Percentiles rank a stretch among this genome's conserved stretches.
Evolutionary conservation across 2,888 invertebrate genomes (phyloP).

Genomic region (Apodemia zela): DNA sequence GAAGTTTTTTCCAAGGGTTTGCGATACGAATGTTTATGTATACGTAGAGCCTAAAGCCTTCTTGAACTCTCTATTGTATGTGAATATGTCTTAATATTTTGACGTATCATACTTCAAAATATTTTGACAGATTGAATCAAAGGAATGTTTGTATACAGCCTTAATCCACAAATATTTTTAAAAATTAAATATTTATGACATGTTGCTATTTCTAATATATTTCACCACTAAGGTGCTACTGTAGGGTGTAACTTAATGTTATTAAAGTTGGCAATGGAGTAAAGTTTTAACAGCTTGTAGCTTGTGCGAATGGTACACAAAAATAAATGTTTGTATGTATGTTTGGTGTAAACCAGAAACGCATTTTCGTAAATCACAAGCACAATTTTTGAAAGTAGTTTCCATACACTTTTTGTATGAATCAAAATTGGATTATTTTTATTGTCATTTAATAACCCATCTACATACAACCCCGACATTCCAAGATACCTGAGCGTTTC

Average conservation of each 20-base stretch:
- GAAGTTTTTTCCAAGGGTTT: neutral
- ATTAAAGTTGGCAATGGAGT: constrained; percentile 21
- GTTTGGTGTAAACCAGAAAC: constrained; percentile 16
- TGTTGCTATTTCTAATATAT: constrained; percentile 47
- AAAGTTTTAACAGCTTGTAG: constrained; percentile 7
- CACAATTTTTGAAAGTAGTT: constrained; percentile 17
- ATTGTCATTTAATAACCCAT: constrained; percentile 4
- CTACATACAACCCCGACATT: constrained; percentile 53
- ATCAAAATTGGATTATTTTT: constrained; percentile 13
- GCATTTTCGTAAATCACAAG: constrained; percentile 17
- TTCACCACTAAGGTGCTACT: constrained; percentile 72
- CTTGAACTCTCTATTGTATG: neutral
- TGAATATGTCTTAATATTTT: neutral
- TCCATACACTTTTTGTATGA: constrained; percentile 10
- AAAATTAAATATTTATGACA: constrained; percentile 43
- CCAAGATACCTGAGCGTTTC: constrained; percentile 44
- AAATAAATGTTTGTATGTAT: constrained; percentile 5
- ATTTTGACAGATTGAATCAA: constrained; percentile 29
- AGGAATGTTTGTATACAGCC: constrained; percentile 25
- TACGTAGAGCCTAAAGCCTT: constrained; percentile 10
- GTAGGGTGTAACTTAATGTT: constrained; percentile 52
- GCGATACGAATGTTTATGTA: neutral
- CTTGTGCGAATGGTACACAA: constrained; percentile 8
- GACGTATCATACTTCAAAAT: constrained; percentile 2
- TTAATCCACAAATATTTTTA: constrained; percentile 34